Evolutionary conservation across 2,797 vertebrate genomes (phyloP), one percentile per base, ranked within the genome.

Genomic region (Pipistrellus pipistrellus): DNA sequence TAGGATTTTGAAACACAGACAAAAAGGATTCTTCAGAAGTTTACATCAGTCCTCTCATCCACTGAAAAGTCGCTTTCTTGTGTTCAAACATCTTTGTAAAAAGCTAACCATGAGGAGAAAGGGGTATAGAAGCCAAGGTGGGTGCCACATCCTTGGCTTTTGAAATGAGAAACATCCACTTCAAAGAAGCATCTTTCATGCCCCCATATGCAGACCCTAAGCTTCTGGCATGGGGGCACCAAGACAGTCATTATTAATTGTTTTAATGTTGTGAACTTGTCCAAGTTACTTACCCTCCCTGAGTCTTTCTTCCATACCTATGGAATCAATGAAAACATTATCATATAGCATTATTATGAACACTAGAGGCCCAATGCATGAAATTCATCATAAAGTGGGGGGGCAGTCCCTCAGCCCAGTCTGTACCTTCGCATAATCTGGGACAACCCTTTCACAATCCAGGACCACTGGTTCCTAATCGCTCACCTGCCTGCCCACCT

Each of bases 1-100:
- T 0, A 20, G 46, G 27, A 88, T 72, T 96, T 83, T 81, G 55
- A 75, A 90, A 77, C 30, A 73, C 92, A 95, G 62, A 4, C 12
- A 82, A 41, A 72, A 25, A 62, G 8, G 35, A 35, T n/a, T 51
- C 38, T 90, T 76, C 32, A 15, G 30, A 62, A 32, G 48, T 71
- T 71, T 88, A 25, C 23, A 62, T n/a, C 2, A 4, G 51, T 15
- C 8, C 38, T 48, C 48, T 76, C 18, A 72, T 23, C 35, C 62
- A 48, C 1, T 12, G 68, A 69, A 41, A 93, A 90, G 20, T 71
- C 76, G 23, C 25, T 91, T 91, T 82, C 25, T 62, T 77, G 23
- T 10, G 15, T 82, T 77, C 55, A 48, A 72, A 75, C 4, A 23
- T 68, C 53, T n/a, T 62, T 44, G 8, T 41, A 41, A 35, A 88